Evolutionary conservation across 2,113 vertebrate species (phyloP), one percentile per base, ranked within the genome.

Genomic region (Myiagra hebetior): DNA sequence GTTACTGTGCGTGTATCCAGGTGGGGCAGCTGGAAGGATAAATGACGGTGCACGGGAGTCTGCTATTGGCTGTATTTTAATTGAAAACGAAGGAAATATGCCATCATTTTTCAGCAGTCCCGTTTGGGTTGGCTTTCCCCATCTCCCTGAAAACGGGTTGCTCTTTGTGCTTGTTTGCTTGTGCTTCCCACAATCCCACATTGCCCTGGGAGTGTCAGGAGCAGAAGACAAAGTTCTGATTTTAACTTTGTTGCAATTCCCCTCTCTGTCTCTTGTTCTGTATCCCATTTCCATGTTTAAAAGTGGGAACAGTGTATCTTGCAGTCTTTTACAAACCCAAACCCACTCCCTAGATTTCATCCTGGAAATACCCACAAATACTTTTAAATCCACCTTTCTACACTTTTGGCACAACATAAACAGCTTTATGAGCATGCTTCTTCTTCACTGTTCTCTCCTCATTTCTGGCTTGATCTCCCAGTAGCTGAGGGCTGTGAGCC

Each of bases 151-250:
- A 37, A 72, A 8, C 2, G 7, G 2, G 2, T 16, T 72, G 55
- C 4, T 62, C 28, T 21, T 52, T 35, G 50, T 42, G 35, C 20
- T 65, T 37, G 39, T 57, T 56, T 9, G 31, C n/a, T 57, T 46
- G 16, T 55, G 47, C 39, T 80, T 37, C 46, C 41, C 3, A 1
- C 10, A 1, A 22, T 22, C 46, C 21, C 63, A 4, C 1, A 0
- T 8, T 50, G 14, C 30, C 64, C 44, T 7, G 5, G 12, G 13
- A 41, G 19, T 2, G 4, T 7, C 6, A 30, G 28, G 18, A 56
- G 19, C 10, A 55, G 52, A 42, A 76, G 59, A 5, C 14, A 13
- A 26, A 59, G 5, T 13, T 55, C 49, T 76, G n/a, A 0, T 82
- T 69, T 68, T 28, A 31, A 23, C 52, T 59, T 31, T 7, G 13